These are phyloP conservation scores for Cynopterus sphinx DNA, from an alignment of 2,797 vertebrate species.

Conservation along the genomic window DNA sequence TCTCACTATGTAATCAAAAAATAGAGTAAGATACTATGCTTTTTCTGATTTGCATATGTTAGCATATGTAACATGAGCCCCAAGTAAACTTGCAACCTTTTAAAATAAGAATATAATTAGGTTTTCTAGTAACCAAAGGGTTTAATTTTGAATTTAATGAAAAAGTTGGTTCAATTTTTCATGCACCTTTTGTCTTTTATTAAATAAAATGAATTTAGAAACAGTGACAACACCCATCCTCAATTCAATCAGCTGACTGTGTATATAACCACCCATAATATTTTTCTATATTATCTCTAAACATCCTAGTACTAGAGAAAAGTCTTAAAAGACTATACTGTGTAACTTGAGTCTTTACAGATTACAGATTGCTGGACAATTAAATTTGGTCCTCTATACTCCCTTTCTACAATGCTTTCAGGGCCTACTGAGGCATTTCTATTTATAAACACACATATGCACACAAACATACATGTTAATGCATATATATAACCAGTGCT, in stretches of 20 bases:
- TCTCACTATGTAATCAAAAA: background rate
- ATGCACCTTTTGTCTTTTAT: background rate
- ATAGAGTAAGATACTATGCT: background rate
- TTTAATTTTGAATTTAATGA: constrained; percentile 7
- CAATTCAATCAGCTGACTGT: background rate
- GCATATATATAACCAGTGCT: background rate
- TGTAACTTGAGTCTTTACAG: background rate
- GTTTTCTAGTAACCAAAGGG: background rate
- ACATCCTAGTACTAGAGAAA: background rate
- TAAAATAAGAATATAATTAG: background rate
- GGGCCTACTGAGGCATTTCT: background rate
- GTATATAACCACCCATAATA: background rate
- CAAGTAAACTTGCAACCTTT: background rate
- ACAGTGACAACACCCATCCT: background rate
- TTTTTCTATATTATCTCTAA: background rate
- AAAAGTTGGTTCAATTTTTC: background rate
- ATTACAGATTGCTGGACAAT: background rate
- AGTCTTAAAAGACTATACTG: background rate
- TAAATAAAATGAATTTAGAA: background rate
- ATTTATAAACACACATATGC: background rate
- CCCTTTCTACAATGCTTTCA: background rate
- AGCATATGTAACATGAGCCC: background rate
- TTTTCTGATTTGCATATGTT: background rate
- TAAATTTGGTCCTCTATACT: background rate
- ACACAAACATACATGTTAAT: background rate